Evolutionary conservation across 2,888 invertebrate species (phyloP).

Genomic region (Cryptocephalus primarius): DNA sequence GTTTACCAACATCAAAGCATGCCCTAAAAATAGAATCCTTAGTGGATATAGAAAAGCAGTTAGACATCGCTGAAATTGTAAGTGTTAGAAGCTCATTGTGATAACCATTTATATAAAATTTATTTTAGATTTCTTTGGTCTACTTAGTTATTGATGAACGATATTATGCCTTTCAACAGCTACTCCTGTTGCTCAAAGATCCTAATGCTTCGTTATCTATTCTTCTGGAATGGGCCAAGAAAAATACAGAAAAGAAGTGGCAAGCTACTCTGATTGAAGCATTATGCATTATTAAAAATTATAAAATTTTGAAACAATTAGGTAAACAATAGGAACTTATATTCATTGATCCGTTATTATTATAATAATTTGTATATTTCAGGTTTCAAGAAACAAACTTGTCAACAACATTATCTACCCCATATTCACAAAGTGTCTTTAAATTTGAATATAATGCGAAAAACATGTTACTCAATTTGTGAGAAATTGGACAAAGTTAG

Average conservation of each 20-base stretch:
- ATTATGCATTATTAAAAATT: conserved; percentile 40
- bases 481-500: conserved; percentile 32
- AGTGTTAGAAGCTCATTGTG: no score
- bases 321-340: conserved; percentile 10
- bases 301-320: conserved; percentile 16
- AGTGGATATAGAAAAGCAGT: no score
- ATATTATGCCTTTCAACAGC: no score
- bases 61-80: no score
- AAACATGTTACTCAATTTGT: conserved; percentile 37
- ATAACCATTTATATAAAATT: no score
- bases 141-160: no score
- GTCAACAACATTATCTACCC: conserved; percentile 14
- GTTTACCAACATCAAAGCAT: no score
- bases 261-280: conserved; percentile 40
- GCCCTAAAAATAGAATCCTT: no score
- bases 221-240: no score
- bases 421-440: conserved; percentile 29
- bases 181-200: no score
- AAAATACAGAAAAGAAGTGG: conserved; percentile 27
- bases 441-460: conserved; percentile 36
- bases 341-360: not conserved
- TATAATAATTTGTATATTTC: not conserved
- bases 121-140: no score
- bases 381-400: conserved; percentile 15
- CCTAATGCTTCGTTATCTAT: no score